These are phyloP conservation scores for Jordanella pulchra DNA, from an alignment of 2,797 vertebrate genomes.

Conservation along the genomic window DNA sequence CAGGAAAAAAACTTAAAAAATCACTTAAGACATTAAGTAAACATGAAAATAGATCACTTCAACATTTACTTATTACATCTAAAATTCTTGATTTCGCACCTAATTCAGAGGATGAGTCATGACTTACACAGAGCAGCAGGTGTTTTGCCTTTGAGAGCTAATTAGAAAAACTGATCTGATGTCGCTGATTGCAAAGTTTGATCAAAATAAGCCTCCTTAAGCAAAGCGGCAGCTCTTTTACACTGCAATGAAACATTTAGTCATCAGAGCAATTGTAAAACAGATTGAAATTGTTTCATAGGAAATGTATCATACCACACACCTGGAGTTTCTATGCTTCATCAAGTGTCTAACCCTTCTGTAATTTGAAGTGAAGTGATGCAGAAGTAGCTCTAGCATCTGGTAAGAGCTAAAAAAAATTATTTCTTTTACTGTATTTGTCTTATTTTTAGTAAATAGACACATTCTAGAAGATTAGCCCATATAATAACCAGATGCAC, in stretches of 20 bases:
- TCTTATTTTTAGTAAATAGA: not conserved
- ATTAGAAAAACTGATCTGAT: slow-evolving; percentile 15
- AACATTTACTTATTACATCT: slow-evolving; percentile 15
- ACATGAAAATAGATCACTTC: not conserved
- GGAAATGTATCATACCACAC: not conserved
- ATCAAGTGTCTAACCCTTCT: not conserved
- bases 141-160: slow-evolving; percentile 6
- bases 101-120: not conserved
- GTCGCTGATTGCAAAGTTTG: slow-evolving; percentile 10
- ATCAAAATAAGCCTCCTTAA: not conserved
- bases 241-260: not conserved
- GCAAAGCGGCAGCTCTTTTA: not conserved
- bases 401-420: not conserved
- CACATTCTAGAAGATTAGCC: too few species aligned
- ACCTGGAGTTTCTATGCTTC: not conserved
- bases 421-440: not conserved
- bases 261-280: not conserved
- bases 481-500: not conserved
- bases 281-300: not conserved
- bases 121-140: slow-evolving; percentile 15
- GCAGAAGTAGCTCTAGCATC: not conserved
- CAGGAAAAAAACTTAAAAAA: not conserved
- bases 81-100: not conserved
- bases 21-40: not conserved
- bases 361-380: not conserved